Base-by-base conservation (phyloP, 2,888 invertebrate species). In the Aspidapion aeneum region DNA sequence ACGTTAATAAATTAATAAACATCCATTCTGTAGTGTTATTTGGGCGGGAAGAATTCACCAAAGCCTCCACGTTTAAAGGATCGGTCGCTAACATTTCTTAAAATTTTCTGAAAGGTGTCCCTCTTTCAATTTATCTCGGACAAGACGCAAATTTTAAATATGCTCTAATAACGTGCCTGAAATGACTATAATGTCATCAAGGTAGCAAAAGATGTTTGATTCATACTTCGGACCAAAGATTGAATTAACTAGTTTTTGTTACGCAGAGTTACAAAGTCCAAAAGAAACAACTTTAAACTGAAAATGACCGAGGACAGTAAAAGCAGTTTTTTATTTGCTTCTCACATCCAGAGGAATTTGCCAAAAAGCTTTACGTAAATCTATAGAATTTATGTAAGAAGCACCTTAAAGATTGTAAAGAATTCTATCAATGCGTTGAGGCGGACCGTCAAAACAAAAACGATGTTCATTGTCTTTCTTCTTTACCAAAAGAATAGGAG, bases 101-200 rank as follows among this genome's bases (percentile, higher is more conserved):
- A 74, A 2, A 76, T 57, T 17, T 70, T 68, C 2, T 73, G 71
- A 1, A n/a, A n/a, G n/a, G n/a, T n/a, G n/a, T n/a, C n/a, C n/a
- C n/a, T 63, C 55, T 12, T 63, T 55, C 1, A 74, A 61, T 18
- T 65, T 57, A 0, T 64, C 57, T 1, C 67, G 60, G 1, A 74
- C 69, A 16, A 61, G 58, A 1, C 60, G 18, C 5, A 71, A 57
- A 5, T 66, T 48, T 21, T 57, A 52, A 17, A 70, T 1, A 58
- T 70, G 68, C 35, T 70, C 61, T 22, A 67, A 63, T 55, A 71
- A 70, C 74, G 59, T 18, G 70, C 74, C 76, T 76, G 78, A 63
- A n/a, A 58, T 48, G 3, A 70, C 62, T 2, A 71, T 66, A 1
- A 72, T 68, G 55, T 71, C 71, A 52, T 74, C 73, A 5, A 73